Conservation (phyloP, 2,888 invertebrate genomes). For the Trichopria drosophilae region DNA sequence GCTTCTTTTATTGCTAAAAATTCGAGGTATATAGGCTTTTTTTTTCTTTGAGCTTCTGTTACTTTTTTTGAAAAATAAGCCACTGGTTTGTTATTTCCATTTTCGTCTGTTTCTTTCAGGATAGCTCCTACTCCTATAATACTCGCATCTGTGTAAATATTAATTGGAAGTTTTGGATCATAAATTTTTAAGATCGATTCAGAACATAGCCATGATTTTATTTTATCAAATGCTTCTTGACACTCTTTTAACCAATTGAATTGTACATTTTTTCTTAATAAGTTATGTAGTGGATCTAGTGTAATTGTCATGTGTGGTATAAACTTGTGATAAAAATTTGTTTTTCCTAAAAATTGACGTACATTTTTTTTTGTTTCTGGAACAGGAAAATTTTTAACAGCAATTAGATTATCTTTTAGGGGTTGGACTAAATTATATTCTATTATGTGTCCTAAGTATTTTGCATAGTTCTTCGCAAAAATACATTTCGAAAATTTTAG, state of each 20-base stretch:
- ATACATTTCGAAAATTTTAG: slow-evolving; percentile 34
- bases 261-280: slow-evolving; percentile 31
- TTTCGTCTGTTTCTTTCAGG: slow-evolving; percentile 35
- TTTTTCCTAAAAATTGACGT: slow-evolving; percentile 24
- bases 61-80: slow-evolving; percentile 30
- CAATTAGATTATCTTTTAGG: slow-evolving; percentile 32
- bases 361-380: slow-evolving; percentile 28
- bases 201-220: slow-evolving; percentile 38
- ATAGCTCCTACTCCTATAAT: slow-evolving; percentile 38
- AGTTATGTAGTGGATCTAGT: slow-evolving; percentile 19
- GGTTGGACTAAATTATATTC: slow-evolving; percentile 32
- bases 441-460: slow-evolving; percentile 30
- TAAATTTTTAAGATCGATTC: slow-evolving; percentile 40
- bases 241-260: slow-evolving; percentile 38
- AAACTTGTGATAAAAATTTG: slow-evolving; percentile 24
- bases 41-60: slow-evolving; percentile 10
- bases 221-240: slow-evolving; percentile 31
- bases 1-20: slow-evolving; percentile 32
- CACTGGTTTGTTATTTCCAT: slow-evolving; percentile 23
- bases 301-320: slow-evolving; percentile 6
- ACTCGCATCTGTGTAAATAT: slow-evolving; percentile 43
- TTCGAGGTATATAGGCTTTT: slow-evolving; percentile 29
- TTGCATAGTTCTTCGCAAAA: slow-evolving; percentile 28
- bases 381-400: slow-evolving; percentile 30
- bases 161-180: slow-evolving; percentile 37